Base-by-base conservation (phyloP, 2,888 invertebrate species). In the Mythimna lalbum region DNA sequence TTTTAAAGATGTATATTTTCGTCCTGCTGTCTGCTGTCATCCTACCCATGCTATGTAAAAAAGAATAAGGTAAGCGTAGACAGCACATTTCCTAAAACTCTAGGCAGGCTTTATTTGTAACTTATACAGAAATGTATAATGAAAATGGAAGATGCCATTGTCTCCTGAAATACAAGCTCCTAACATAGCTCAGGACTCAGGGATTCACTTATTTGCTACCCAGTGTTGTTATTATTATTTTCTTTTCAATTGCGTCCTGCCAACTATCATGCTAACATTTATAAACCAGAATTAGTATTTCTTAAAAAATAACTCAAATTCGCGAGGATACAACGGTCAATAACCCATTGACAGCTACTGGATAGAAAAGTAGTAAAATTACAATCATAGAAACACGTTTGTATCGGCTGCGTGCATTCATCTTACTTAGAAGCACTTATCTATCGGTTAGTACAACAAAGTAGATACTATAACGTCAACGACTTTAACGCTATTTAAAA, bases 341-440 rank as follows among this genome's bases (percentile, higher is more conserved):
- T 27, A 17, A n/a, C 31, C n/a, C 17, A 33, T 19, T 60, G 4
- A 17, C 39, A 52, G 47, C 2, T 31, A 49, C n/a, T 50, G 12
- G 1, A 21, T 27, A 43, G 5, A 12, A 39, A 55, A 64, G 12
- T 21, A 60, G 47, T 55, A 21, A 60, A 63, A 63, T 23, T 12
- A 19, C 21, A 53, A 62, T 60, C 33, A 50, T 17, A 50, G 14
- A 21, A 39, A 55, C 21, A 68, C 27, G 17, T 50, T 12, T n/a
- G 23, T 23, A 27, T 21, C 23, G 43, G 19, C 19, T 39, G 60
- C n/a, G 21, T 27, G 7, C 64, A 65, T 64, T 59, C n/a, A 55
- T 72, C 21, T 50, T 50, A 72, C 47, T 57, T 23, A 78, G 36
- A 27, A 56, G 33, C 57, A 59, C 17, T 78, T 72, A 59, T 72